Base-by-base conservation (phyloP, 2,888 invertebrate genomes). In the Lochmaea capreae region DNA sequence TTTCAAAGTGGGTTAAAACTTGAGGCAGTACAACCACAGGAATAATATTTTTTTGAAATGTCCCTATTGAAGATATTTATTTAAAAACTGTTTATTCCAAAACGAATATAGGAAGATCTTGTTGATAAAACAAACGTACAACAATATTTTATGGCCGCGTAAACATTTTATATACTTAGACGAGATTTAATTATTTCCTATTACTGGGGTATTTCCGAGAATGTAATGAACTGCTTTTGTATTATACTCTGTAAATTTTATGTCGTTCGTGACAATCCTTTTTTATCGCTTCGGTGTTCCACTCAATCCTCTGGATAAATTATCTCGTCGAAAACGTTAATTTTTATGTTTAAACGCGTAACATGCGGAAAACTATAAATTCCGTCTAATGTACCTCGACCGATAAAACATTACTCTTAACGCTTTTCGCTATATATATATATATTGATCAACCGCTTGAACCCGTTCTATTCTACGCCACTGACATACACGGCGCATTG, bases 321-420 rank as follows among this genome's bases (percentile, higher is more conserved):
- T 43, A 63, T 18, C 43, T 63, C 11, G 62, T 43, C 62, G 62
- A 42, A 42, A 63, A 43, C 43, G 43, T 42, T 43, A 63, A 63
- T 63, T 63, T 63, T 63, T 43, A 63, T 63, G 62, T 63, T 43
- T 18, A 42, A 43, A 18, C 43, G 43, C 62, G 62, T 63, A 63
- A 63, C 43, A 63, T 43, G 62, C 62, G 62, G 42, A 63, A 63
- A 63, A 63, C 62, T 63, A 16, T 63, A 63, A 43, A 63, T 63
- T 63, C 11, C 16, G 18, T 63, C 43, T 43, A 63, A 63, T 26
- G 39, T 46, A 39, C 62, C 62, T 22, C n/a, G 62, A 63, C 62
- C 43, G 62, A 63, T 61, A 39, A 61, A 61, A 39, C 39, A 61
- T 42, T 9, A 58, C 16, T 61, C 61, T 39, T 42, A 10, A 63